Conservation (phyloP, 1,140 invertebrate species). For the Diorhabda sublineata region DNA sequence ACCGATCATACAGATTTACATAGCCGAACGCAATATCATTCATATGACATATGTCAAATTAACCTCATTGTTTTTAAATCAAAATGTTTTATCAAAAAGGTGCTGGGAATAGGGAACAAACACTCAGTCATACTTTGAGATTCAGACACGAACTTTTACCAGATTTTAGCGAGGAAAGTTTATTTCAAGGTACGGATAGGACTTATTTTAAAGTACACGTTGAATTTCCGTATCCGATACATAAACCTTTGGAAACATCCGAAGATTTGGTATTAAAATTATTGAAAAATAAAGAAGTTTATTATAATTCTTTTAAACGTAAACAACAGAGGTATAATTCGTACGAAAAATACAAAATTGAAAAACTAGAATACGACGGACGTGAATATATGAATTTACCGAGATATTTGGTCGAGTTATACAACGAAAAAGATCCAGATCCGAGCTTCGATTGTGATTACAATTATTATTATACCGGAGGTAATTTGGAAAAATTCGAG, state of each 20-base stretch:
- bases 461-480: slow-evolving; percentile 18
- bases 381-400: slow-evolving; percentile 13
- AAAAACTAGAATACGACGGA: neutral
- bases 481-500: slow-evolving; percentile 11
- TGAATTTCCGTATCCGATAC: slow-evolving; percentile 15
- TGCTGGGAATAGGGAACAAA: neutral
- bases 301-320: neutral
- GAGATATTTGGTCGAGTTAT: slow-evolving; percentile 9
- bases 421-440: slow-evolving; percentile 9
- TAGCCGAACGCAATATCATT: too few species aligned
- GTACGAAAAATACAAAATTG: slow-evolving; percentile 7
- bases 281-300: slow-evolving; percentile 9
- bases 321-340: slow-evolving; percentile 3
- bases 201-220: neutral
- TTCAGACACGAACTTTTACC: slow-evolving; percentile 6
- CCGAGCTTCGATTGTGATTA: slow-evolving; percentile 11
- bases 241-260: slow-evolving; percentile 5
- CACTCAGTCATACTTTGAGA: neutral
- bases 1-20: too few species aligned
- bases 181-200: slow-evolving; percentile 16
- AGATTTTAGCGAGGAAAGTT: slow-evolving; percentile 9
- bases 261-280: slow-evolving; percentile 10
- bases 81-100: too few species aligned
- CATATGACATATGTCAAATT: too few species aligned
- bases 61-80: too few species aligned